phyloP scores from a whole-genome alignment of 92 coral and sea anemone species.

The Zoanthus sansibaricus region DNA sequence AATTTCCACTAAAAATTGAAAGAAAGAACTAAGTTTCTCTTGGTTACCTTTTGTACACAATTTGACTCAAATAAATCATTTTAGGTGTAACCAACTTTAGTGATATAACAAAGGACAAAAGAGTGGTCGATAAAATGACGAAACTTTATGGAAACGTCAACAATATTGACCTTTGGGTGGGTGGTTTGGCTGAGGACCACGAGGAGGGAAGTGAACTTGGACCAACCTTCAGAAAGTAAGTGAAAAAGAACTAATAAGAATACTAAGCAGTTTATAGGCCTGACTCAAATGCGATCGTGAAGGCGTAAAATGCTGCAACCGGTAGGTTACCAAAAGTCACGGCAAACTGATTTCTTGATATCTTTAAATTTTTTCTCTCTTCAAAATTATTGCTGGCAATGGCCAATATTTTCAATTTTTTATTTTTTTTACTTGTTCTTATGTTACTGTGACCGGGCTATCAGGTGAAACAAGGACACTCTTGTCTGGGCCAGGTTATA shows the following conservation, averaged over 20 bases:
- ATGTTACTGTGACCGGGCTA: no score
- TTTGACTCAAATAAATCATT: background rate
- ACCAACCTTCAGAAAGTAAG: conserved; percentile 87
- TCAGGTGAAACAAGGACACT: no score
- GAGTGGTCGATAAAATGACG: conserved; percentile 62
- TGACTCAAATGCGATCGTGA: no score
- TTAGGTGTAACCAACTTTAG: conserved; percentile 45
- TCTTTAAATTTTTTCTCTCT: no score
- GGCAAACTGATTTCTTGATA: no score
- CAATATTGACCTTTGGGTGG: conserved; percentile 94
- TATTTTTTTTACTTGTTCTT: no score
- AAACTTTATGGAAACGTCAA: conserved; percentile 68
- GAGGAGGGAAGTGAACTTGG: conserved; percentile 93
- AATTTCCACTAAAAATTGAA: no score
- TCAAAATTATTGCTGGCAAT: no score
- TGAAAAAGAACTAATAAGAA: background rate
- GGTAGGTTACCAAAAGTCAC: no score
- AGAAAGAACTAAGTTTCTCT: background rate
- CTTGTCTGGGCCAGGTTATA: no score
- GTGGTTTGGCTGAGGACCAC: conserved; percentile 94
- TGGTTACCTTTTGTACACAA: background rate
- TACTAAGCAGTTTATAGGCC: background rate
- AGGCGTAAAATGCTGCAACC: no score
- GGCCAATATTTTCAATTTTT: no score
- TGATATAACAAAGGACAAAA: conserved; percentile 66